These are phyloP conservation scores for Antitype chi DNA, from an alignment of 2,888 invertebrate species.

Conservation along the genomic window DNA sequence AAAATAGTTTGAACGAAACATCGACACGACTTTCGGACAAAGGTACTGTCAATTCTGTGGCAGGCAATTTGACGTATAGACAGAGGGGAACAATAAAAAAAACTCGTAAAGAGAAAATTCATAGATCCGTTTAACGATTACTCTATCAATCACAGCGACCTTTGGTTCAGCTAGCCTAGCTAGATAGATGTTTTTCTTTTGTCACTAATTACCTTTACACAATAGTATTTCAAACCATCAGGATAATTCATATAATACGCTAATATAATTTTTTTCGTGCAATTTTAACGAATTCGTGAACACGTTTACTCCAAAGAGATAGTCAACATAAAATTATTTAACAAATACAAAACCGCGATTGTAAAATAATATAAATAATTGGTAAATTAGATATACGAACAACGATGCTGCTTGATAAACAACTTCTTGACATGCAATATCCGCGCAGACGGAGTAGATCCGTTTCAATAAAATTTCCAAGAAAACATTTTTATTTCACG, in stretches of 20 bases:
- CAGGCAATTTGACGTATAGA: conserved; percentile 71
- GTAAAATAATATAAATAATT: conserved; percentile 60
- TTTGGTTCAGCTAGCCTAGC: not conserved
- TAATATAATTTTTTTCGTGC: not conserved
- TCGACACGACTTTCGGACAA: conserved; percentile 82
- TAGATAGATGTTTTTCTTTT: not conserved
- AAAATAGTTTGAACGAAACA: conserved; percentile 80
- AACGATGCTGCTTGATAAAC: conserved; percentile 72
- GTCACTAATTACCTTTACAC: conserved; percentile 2
- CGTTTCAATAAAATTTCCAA: conserved; percentile 58
- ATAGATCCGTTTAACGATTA: conserved; percentile 72
- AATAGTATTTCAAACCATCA: not conserved
- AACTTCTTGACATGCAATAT: conserved; percentile 73
- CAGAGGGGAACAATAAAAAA: conserved; percentile 77
- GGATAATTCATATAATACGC: not conserved
- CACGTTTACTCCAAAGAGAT: conserved; percentile 7
- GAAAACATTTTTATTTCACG: conserved; percentile 66
- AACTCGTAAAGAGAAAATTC: conserved; percentile 78
- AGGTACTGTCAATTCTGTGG: conserved; percentile 81
- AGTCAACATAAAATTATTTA: conserved; percentile 35
- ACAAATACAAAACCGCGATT: conserved; percentile 50
- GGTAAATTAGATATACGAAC: conserved; percentile 67
- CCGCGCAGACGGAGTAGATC: conserved; percentile 60
- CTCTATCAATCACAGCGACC: conserved; percentile 64
- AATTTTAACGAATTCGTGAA: conserved; percentile 16